A percentile compares a stretch with the other conserved stretches of the same genome.
phyloP scores from a whole-genome alignment of 2,113 vertebrate genomes.

The Alligator sinensis region DNA sequence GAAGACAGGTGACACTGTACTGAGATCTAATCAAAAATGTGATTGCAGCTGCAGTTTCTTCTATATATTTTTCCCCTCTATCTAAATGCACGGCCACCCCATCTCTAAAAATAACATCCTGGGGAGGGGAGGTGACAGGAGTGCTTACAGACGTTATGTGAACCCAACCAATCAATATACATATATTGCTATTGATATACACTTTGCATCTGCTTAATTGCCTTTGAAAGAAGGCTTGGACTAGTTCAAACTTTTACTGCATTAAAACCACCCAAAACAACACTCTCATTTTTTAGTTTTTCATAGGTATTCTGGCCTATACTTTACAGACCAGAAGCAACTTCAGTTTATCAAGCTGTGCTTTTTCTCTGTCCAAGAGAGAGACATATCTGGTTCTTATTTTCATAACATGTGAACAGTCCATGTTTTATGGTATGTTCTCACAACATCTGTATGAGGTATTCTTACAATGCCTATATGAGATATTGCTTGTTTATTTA shows the following conservation, averaged over 20 bases:
- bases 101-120: slow-evolving; percentile 30
- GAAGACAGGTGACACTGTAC: neutral
- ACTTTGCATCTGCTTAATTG: neutral
- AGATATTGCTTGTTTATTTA: no score
- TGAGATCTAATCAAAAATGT: slow-evolving; percentile 36
- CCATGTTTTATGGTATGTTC: neutral
- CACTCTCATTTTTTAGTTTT: neutral
- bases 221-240: neutral
- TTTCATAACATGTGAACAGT: neutral
- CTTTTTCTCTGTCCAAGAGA: neutral
- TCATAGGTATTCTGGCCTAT: neutral
- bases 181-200: neutral
- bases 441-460: accelerated
- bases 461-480: neutral
- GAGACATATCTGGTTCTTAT: neutral
- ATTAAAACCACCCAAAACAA: neutral
- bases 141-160: neutral
- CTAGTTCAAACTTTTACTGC: neutral
- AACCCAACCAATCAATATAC: neutral
- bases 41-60: slow-evolving; percentile 28
- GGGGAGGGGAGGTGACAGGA: neutral
- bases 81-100: neutral
- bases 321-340: neutral
- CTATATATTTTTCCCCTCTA: slow-evolving; percentile 6
- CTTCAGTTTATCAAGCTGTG: neutral